Base-by-base conservation (phyloP, 2,888 invertebrate species). In the Macrosoma leucophasiata region DNA sequence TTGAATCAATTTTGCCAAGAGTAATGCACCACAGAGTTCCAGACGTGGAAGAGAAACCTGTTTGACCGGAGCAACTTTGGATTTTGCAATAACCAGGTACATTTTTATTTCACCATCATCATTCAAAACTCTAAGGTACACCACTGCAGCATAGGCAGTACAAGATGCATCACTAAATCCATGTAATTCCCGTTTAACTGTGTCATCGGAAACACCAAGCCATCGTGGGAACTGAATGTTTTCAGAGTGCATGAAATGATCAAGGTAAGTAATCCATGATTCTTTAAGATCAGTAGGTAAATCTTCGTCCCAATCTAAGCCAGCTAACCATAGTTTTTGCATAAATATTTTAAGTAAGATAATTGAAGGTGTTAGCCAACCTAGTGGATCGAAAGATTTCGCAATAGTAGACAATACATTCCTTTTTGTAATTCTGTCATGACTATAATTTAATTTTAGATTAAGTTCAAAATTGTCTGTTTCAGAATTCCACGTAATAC, bases 11-110 rank as follows among this genome's bases (percentile, higher is more conserved):
- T n/a, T n/a, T n/a, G n/a, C n/a, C n/a, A n/a, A n/a, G n/a, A n/a
- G n/a, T n/a, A n/a, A n/a, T n/a, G 35, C 39, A 10, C 37, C 40
- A 20, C 36, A 37, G 4, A 42, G 28, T 15, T 42, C 45, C 4
- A 46, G 27, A 9, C 42, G 24, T n/a, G 45, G 39, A 11, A 39
- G 23, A 4, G 33, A 37, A 1, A 41, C 25, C 25, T 39, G 26
- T 25, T 37, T 41, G 2, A 38, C 23, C 7, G 39, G 39, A 7
- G 45, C 39, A 8, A 48, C 41, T 28, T 20, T 41, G 1, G 43
- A 23, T 28, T 41, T 46, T 6, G 41, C 32, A 10, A 18, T 18
- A 6, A 43, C 7, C 9, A 37, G 28, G 13, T 23, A 18, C 25
- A 26, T 15, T 15, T 14, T 20, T n/a, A 33, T 5, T 4, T 10